Percentiles rank a stretch among this genome's conserved stretches.
Conservation (phyloP, 2,113 vertebrate genomes). For the Sylvietta virens region DNA sequence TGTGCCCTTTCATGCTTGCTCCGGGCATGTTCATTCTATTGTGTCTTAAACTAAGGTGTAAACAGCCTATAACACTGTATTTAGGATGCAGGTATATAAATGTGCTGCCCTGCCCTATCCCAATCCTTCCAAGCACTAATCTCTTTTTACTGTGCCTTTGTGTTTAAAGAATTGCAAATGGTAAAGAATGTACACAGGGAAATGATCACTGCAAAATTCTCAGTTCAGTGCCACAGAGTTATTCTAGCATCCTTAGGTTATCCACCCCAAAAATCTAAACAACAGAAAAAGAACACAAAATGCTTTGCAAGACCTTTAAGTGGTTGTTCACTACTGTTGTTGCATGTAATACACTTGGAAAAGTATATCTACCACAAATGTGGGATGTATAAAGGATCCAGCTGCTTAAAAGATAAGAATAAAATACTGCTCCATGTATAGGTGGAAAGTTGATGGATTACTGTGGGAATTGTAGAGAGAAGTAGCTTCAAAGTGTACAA, state of each 20-base stretch:
- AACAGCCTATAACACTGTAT: neutral
- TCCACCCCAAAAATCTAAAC: neutral
- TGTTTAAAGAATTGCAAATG: neutral
- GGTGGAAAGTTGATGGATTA: neutral
- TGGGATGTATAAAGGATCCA: neutral
- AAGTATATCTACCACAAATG: neutral
- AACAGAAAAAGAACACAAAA: neutral
- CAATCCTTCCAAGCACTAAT: neutral
- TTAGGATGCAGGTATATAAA: neutral
- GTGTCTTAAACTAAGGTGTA: neutral
- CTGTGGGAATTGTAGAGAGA: neutral
- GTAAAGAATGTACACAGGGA: rapidly evolving
- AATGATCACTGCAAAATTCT: neutral
- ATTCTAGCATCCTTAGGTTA: neutral
- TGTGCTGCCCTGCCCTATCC: rapidly evolving
- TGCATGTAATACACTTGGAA: neutral
- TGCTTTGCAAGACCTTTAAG: neutral
- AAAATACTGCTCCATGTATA: neutral
- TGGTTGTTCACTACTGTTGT: neutral
- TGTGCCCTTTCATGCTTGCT: neutral
- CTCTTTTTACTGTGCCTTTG: neutral
- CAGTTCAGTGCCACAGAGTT: neutral
- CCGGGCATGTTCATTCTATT: neutral
- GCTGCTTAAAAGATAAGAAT: neutral
- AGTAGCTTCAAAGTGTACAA: neutral